Percentiles rank a stretch among this genome's conserved stretches.
Evolutionary conservation across 1,140 invertebrate genomes (phyloP).

Genomic region (Nylanderia fulva): DNA sequence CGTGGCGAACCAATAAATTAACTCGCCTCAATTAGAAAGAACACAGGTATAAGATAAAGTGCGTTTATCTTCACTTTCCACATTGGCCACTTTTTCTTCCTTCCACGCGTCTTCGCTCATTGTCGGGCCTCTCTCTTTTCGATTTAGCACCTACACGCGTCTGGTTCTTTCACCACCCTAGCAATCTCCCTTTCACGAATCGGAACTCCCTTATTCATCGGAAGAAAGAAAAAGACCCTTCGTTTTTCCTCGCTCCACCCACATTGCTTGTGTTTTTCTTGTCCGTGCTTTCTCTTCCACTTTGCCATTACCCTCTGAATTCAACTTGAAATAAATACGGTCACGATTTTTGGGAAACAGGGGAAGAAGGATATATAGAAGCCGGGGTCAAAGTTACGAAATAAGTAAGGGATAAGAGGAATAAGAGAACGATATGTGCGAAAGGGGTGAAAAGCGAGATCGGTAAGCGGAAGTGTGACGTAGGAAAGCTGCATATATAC

Average conservation of each 20-base stretch:
- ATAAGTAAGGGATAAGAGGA: no score
- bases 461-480: slow-evolving; percentile 29
- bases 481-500: slow-evolving; percentile 43
- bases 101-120: slow-evolving; percentile 36
- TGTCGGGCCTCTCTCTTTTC: slow-evolving; percentile 56
- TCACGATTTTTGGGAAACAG: slow-evolving; percentile 6
- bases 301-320: slow-evolving; percentile 20
- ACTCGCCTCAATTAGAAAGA: slow-evolving; percentile 65
- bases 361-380: background rate
- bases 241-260: slow-evolving; percentile 27
- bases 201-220: slow-evolving; percentile 68
- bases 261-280: slow-evolving; percentile 60
- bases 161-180: no score
- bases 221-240: slow-evolving; percentile 50
- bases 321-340: slow-evolving; percentile 69
- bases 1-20: slow-evolving; percentile 14
- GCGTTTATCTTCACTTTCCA: slow-evolving; percentile 60
- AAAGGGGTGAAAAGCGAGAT: background rate
- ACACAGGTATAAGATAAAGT: slow-evolving; percentile 67
- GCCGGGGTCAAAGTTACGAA: slow-evolving; percentile 35
- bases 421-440: background rate
- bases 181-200: background rate
- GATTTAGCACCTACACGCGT: slow-evolving; percentile 64
- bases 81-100: slow-evolving; percentile 25
- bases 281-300: slow-evolving; percentile 30